Conservation (phyloP, 2,113 vertebrate species). For the Lophius piscatorius region DNA sequence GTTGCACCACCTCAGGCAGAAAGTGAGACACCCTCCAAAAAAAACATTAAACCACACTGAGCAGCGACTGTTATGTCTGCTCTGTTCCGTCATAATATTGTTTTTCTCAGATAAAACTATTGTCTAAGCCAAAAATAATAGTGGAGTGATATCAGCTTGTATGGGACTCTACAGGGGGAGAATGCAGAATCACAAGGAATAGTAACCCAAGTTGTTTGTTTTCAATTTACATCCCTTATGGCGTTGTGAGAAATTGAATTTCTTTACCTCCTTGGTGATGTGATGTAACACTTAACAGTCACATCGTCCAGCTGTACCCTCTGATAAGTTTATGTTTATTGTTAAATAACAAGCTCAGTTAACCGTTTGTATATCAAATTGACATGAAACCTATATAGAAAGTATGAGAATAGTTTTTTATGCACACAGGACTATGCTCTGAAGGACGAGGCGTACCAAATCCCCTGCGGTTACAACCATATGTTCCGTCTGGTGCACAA, state of each 20-base stretch:
- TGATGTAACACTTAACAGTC: no score
- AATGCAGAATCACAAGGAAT: no score
- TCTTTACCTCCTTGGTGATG: background rate
- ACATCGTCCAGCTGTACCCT: background rate
- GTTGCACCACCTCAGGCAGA: background rate
- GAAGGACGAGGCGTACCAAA: background rate
- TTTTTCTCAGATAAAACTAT: no score
- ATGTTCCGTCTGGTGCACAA: constrained; percentile 13
- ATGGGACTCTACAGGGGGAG: no score
- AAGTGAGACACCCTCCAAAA: background rate
- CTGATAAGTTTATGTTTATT: background rate
- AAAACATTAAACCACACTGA: no score
- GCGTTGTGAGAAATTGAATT: background rate
- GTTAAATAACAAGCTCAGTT: background rate
- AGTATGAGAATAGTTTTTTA: constrained; percentile 2
- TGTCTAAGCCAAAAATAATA: no score
- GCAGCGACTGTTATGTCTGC: no score
- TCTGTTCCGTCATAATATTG: no score
- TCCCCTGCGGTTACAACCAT: constrained; percentile 17
- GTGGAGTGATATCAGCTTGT: no score
- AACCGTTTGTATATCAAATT: background rate
- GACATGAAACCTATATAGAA: constrained; percentile 4
- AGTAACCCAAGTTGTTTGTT: no score
- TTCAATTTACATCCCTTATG: no score
- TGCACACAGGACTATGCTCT: constrained; percentile 1